Base-by-base conservation (phyloP, 1,140 invertebrate species). In the Nasonia vitripennis region DNA sequence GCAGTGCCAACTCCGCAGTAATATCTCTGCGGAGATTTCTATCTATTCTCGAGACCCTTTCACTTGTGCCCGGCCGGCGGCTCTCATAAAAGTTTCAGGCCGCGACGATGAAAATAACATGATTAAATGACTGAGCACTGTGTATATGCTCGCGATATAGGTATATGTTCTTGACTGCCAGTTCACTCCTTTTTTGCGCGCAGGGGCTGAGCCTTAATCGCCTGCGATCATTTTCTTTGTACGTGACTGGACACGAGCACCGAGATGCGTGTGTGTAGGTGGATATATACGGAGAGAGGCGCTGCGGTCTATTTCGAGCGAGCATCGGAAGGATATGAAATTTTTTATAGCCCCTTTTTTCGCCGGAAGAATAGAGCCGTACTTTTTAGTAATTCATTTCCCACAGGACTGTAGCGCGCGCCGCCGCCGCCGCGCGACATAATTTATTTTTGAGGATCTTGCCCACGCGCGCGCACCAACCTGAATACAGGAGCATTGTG, bases 1-100 rank as follows among this genome's bases (percentile, higher is more conserved):
- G 20, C 77, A 78, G 62, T 78, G 82, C 74, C 74, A 70, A 78
- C 81, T 84, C 55, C 37, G 87, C 85, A 84, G 85, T 87, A 88
- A 88, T 87, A 87, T 86, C 84, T 81, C 86, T 78, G 79, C 73
- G 70, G 86, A 88, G 87, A 88, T 87, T 87, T 87, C 87, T 86
- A 80, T 85, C 70, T 88, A 70, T 75, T 78, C 74, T 48, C 51
- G 23, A 37, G 34, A 78, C 71, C 79, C 86, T 73, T 51, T 78
- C 81, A 77, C 82, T 83, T 86, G 77, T 84, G 81, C 23, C 7
- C 78, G 14, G 14, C 31, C 9, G 6, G 48, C 62, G 70, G 68
- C 11, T 23, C 11, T 62, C 14, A 48, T 73, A 77, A 74, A 83
- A 67, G 23, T 68, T 84, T 78, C 31, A 83, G 27, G 10, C 34